These are phyloP conservation scores for Sarcophaga rosellei DNA, from an alignment of 2,888 invertebrate species.

Conservation along the genomic window DNA sequence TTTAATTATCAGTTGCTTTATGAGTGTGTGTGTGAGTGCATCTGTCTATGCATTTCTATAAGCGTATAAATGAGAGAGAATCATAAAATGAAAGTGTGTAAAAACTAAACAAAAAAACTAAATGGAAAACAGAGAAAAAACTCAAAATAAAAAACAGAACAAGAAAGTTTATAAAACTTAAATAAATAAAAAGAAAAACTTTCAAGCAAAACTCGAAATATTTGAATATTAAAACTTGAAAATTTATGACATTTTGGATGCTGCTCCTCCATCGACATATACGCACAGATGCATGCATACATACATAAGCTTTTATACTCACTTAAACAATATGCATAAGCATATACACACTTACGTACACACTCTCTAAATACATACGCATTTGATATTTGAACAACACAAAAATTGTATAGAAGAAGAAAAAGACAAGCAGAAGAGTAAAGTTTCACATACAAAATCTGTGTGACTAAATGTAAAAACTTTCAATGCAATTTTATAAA, in stretches of 20 bases:
- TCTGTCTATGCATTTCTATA: neutral
- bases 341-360: neutral
- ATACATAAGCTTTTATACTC: neutral
- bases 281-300: neutral
- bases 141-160: too few relatives aligned
- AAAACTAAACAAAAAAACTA: neutral
- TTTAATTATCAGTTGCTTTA: neutral
- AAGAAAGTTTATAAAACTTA: constrained; percentile 49
- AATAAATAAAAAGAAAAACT: constrained; percentile 8
- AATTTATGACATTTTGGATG: constrained; percentile 61
- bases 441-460: constrained; percentile 63
- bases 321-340: too few relatives aligned
- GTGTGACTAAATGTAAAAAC: constrained; percentile 65
- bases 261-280: constrained; percentile 16
- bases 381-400: neutral
- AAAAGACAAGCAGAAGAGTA: constrained; percentile 29
- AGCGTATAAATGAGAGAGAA: constrained; percentile 4
- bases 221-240: constrained; percentile 65
- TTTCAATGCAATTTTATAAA: constrained; percentile 44
- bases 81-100: constrained; percentile 42
- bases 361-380: neutral
- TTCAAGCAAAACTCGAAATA: constrained; percentile 44
- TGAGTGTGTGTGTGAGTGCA: neutral
- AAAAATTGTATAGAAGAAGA: neutral
- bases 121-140: constrained; percentile 8